Percentiles rank a stretch among this genome's conserved stretches.
These are phyloP conservation scores for Diarsia brunnea DNA, from an alignment of 2,888 invertebrate genomes.

Conservation along the genomic window DNA sequence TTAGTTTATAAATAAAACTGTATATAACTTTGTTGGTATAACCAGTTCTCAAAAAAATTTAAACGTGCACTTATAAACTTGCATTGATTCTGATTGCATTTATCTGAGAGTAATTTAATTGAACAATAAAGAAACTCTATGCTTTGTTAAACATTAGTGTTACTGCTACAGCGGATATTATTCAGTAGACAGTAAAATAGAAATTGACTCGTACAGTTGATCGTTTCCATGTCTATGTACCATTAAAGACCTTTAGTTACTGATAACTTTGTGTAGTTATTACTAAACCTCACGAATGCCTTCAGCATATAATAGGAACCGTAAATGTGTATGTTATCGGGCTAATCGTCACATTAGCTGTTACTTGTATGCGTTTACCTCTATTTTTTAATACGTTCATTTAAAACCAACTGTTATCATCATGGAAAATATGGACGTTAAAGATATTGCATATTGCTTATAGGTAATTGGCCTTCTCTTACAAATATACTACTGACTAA, in stretches of 20 bases:
- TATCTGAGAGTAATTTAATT: slow-evolving; percentile 26
- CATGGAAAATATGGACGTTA: background rate
- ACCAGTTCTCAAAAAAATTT: no score
- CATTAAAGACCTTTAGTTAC: slow-evolving; percentile 25
- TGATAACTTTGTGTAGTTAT: slow-evolving; percentile 37
- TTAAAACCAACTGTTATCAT: background rate
- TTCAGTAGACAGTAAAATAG: slow-evolving; percentile 26
- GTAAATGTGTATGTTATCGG: slow-evolving; percentile 9
- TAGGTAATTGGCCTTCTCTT: background rate
- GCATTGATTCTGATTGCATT: background rate
- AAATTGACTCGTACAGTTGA: slow-evolving; percentile 18
- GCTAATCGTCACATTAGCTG: slow-evolving; percentile 18
- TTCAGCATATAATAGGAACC: slow-evolving; percentile 4
- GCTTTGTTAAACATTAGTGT: slow-evolving; percentile 35
- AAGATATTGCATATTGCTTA: slow-evolving; percentile 5
- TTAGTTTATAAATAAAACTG: background rate
- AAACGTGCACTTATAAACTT: slow-evolving; percentile 5
- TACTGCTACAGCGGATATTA: slow-evolving; percentile 1
- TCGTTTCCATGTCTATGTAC: slow-evolving; percentile 44
- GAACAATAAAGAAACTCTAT: background rate
- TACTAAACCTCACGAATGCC: slow-evolving; percentile 43
- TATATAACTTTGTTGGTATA: background rate
- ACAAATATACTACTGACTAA: background rate
- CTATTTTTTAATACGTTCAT: slow-evolving; percentile 1
- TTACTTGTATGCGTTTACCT: slow-evolving; percentile 17